Evolutionary conservation across 2,888 invertebrate genomes (phyloP).

Genomic region (Torymus auratus): DNA sequence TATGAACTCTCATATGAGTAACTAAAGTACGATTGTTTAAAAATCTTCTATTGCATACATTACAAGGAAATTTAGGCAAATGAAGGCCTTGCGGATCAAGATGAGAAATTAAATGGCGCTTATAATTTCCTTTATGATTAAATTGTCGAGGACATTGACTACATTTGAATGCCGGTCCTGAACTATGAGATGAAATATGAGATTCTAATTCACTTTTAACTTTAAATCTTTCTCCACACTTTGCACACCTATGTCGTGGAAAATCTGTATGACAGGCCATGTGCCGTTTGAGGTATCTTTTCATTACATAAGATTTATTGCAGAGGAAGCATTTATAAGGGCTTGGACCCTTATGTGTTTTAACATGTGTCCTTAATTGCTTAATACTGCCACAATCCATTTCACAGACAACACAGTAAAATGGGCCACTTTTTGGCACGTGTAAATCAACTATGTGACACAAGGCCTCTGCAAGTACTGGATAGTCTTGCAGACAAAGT

Average conservation of each 20-base stretch:
- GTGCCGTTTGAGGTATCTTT: constrained; percentile 72
- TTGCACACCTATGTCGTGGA: constrained; percentile 71
- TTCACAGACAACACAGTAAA: constrained; percentile 80
- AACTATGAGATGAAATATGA: constrained; percentile 66
- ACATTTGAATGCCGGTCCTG: constrained; percentile 69
- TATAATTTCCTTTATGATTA: constrained; percentile 74
- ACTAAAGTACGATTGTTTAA: constrained; percentile 80
- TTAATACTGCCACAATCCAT: constrained; percentile 80
- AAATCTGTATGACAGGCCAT: constrained; percentile 74
- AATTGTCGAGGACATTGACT: constrained; percentile 71
- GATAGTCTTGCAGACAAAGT: constrained; percentile 70
- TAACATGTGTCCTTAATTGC: constrained; percentile 79
- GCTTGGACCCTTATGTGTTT: constrained; percentile 79
- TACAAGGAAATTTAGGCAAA: constrained; percentile 79
- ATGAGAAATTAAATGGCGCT: constrained; percentile 72
- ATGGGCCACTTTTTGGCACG: constrained; percentile 74
- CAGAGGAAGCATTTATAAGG: constrained; percentile 78
- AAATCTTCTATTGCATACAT: constrained; percentile 79
- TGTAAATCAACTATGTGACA: constrained; percentile 72
- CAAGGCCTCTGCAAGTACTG: constrained; percentile 66
- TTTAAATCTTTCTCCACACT: constrained; percentile 71
- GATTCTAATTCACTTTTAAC: constrained; percentile 69
- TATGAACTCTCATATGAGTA: constrained; percentile 81
- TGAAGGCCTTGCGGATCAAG: constrained; percentile 69
- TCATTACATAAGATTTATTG: constrained; percentile 71